Base-by-base conservation (phyloP, 2,797 vertebrate genomes). In the Heteromormyrus szaboi region DNA sequence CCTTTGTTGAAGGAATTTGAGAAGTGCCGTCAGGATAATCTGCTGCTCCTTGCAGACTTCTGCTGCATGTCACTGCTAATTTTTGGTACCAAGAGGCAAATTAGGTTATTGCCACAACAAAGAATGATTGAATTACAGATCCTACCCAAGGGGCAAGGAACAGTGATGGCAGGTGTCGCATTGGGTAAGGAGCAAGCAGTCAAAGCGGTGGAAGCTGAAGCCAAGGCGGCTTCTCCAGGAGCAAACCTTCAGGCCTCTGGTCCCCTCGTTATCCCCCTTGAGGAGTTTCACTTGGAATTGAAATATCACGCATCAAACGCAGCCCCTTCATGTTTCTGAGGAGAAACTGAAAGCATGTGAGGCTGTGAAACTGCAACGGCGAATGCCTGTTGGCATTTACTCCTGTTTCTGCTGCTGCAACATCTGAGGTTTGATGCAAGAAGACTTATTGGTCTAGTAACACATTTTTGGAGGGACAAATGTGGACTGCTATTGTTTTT, bases 51-150 rank as follows among this genome's bases (percentile, higher is more conserved):
- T 46, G 41, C 17, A 44, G 41, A 22, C 37, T 22, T 46, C 72
- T 44, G 37, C 72, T 8, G 17, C 76, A 44, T 46, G 37, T 81
- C 68, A 72, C 37, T 46, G 41, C 41, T 46, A 81, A 44, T 44
- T 81, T 81, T 46, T 46, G 17, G 76, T 81, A 81, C 90, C 62
- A 48, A n/a, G 33, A 86, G 86, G 86, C 68, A 2, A 88, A 90
- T 94, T 89, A 94, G 53, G 88, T 94, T 93, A 93, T 91, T 25
- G 6, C 88, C 68, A 72, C 33, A 2, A 37, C 29, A 72, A 72
- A 72, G 68, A 72, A 41, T 72, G 76, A 44, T 46, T 81, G 76
- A 46, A 44, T 81, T 81, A 46, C 76, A 81, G 37, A n/a, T 81
- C 41, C 76, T 81, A 46, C 76, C 76, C 76, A 11, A 81, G 76